Percentiles rank a stretch among this genome's conserved stretches.
These are phyloP conservation scores for Anas georgica DNA, from an alignment of 2,797 vertebrate genomes.

Conservation along the genomic window DNA sequence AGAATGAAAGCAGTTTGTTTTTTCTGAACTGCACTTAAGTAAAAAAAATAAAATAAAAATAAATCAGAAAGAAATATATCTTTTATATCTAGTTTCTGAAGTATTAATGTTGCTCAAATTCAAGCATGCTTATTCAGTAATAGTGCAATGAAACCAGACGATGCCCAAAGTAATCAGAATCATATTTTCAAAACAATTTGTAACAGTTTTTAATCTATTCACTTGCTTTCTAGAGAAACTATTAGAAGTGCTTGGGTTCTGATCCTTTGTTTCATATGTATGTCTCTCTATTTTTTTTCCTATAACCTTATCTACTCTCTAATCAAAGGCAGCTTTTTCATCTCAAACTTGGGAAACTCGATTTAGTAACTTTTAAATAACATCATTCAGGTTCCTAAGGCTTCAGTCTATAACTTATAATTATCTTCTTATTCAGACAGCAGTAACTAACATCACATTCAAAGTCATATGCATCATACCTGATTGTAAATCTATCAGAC, in stretches of 20 bases:
- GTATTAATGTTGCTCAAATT: not conserved
- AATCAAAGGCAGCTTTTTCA: slow-evolving; percentile 62
- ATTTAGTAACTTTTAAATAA: slow-evolving; percentile 61
- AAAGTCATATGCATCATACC: slow-evolving; percentile 57
- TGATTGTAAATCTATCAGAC: slow-evolving; percentile 57
- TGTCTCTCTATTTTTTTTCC: not conserved
- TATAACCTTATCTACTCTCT: not conserved
- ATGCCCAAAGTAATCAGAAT: not conserved
- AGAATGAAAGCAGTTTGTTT: not conserved
- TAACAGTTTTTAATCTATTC: not conserved
- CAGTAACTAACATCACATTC: slow-evolving; percentile 61
- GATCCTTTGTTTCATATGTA: not conserved
- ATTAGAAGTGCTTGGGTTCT: not conserved
- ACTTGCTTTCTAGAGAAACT: not conserved
- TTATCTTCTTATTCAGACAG: slow-evolving; percentile 62
- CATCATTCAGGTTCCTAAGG: slow-evolving; percentile 33
- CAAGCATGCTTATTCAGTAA: not conserved
- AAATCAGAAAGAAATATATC: not conserved
- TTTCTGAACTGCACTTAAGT: not conserved
- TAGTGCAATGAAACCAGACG: not conserved
- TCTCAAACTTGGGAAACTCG: slow-evolving; percentile 46
- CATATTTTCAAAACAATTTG: not conserved
- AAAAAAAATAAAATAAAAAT: not conserved
- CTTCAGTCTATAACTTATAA: slow-evolving; percentile 56
- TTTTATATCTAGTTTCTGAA: not conserved